Evolutionary conservation across 2,888 invertebrate genomes (phyloP), one percentile per base, ranked within the genome.

Genomic region (Lycia hirtaria): DNA sequence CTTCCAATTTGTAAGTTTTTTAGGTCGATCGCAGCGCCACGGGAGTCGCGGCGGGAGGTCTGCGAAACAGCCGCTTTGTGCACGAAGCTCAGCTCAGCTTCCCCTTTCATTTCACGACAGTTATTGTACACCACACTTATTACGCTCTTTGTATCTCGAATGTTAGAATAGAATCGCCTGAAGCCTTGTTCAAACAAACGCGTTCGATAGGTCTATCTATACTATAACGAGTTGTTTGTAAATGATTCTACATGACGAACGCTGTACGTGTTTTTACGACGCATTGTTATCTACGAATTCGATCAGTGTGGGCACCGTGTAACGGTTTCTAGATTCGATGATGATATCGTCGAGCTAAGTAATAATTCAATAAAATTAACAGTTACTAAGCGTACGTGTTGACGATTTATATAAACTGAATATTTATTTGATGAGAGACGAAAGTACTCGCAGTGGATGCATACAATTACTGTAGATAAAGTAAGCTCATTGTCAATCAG

Each of bases 41-140:
- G 78, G 83, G 80, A 73, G 72, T 62, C 76, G 67, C 82, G 67
- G 73, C 83, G 80, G 86, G 85, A 79, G 85, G 83, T 80, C 82
- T 53, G 80, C 78, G 75, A 80, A 81, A 81, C 79, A 75, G 69
- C 72, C 75, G 73, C 80, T 82, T 83, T 84, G 83, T 82, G 76
- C 73, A 73, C 76, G 75, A 78, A 79, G 70, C 75, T 68, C 64
- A 79, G 70, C 75, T 68, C 64, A 62, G 64, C 76, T 74, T 78
- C 78, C 80, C 81, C 78, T 82, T 85, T 85, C 81, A 80, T 81
- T 85, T 85, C 82, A 80, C 78, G 80, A 77, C 76, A 72, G 75
- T 84, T 83, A 85, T 84, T 83, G 83, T 83, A 76, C 72, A 74
- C 75, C 71, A 71, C 76, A 73, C 75, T 80, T 80, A 80, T 83